A percentile compares a stretch with the other conserved stretches of the same genome.
Evolutionary conservation across 2,113 vertebrate genomes (phyloP).

Genomic region (Motacilla tschutschensis): DNA sequence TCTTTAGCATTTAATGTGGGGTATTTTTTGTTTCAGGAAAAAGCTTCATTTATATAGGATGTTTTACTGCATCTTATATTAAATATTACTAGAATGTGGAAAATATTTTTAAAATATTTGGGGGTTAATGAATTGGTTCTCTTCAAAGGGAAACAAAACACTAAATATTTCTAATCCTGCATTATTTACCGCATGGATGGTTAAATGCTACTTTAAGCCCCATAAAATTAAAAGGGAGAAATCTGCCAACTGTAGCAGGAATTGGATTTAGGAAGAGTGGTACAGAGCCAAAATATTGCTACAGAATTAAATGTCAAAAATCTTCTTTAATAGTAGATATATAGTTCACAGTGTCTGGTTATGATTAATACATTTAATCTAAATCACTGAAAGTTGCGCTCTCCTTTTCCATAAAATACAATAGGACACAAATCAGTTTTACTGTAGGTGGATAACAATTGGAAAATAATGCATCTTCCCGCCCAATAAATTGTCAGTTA

Average conservation of each 20-base stretch:
- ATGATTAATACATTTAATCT: constrained; percentile 99
- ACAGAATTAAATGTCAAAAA: constrained; percentile 99
- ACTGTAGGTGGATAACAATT: constrained; percentile 98
- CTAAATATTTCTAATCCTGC: constrained; percentile 96
- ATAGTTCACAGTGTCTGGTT: constrained; percentile 97
- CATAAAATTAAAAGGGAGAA: constrained; percentile 97
- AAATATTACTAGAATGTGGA: constrained; percentile 68
- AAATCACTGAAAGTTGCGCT: constrained; percentile 98
- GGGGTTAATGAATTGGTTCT: constrained; percentile 84
- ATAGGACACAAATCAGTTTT: constrained; percentile 99
- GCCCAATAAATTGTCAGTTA: constrained; percentile 98
- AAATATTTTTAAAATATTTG: constrained; percentile 77
- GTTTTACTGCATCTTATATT: constrained; percentile 67
- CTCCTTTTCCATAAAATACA: constrained; percentile 98
- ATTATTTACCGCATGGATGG: constrained; percentile 97
- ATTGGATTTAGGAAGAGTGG: constrained; percentile 94
- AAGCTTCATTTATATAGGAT: constrained; percentile 22
- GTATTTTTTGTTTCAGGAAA: constrained; percentile 18
- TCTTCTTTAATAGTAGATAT: constrained; percentile 97
- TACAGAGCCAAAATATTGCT: constrained; percentile 96
- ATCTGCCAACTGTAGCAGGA: constrained; percentile 89
- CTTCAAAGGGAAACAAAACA: constrained; percentile 94
- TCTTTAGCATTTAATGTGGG: not conserved
- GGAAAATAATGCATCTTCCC: constrained; percentile 99
- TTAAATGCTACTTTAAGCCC: constrained; percentile 97